These are phyloP conservation scores for Rhabdomys pumilio DNA, from an alignment of 2,797 vertebrate genomes.

Conservation along the genomic window DNA sequence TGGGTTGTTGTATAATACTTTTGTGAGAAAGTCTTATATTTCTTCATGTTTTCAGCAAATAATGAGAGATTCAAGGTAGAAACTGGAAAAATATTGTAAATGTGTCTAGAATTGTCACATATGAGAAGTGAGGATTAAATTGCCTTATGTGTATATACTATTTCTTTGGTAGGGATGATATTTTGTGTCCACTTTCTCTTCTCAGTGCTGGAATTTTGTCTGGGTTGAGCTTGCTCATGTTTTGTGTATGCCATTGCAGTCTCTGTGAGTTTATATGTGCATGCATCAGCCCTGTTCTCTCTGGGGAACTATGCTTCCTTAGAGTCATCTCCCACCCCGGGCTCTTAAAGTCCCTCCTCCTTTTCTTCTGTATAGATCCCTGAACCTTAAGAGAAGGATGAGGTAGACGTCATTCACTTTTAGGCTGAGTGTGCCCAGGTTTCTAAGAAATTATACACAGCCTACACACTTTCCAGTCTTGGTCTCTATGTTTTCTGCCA, in stretches of 20 bases:
- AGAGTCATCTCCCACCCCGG: not conserved
- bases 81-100: not conserved
- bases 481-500: not conserved
- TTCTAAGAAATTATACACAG: not conserved
- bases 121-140: not conserved
- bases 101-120: not conserved
- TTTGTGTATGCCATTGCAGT: not conserved
- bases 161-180: not conserved
- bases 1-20: not conserved
- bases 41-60: not conserved
- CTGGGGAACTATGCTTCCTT: not conserved
- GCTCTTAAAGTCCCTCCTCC: no score
- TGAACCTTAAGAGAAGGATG: not conserved
- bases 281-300: not conserved
- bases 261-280: not conserved
- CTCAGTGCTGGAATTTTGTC: not conserved
- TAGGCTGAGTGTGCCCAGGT: not conserved
- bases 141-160: not conserved
- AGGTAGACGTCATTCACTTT: not conserved
- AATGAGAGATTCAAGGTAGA: not conserved
- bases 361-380: not conserved
- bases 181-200: not conserved
- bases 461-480: not conserved
- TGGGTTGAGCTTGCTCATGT: not conserved
- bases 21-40: not conserved